Evolutionary conservation across 2,888 invertebrate species (phyloP).

Genomic region (Lasioglossum morio): DNA sequence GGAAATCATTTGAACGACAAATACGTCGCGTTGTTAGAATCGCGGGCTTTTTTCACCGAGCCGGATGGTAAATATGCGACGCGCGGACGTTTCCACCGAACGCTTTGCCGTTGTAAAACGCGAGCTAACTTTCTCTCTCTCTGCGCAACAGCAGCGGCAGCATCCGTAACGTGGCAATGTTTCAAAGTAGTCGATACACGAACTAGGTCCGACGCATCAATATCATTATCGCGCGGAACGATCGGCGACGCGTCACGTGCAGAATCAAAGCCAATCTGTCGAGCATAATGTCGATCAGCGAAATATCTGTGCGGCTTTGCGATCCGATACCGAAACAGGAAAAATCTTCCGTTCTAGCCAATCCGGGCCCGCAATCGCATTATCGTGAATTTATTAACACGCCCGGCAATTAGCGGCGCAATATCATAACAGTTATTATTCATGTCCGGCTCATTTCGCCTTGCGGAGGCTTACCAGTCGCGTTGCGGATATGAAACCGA

Average conservation of each 20-base stretch:
- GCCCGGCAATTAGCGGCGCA: neutral
- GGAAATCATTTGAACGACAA: conserved; percentile 5
- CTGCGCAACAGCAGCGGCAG: neutral
- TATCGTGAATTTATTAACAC: neutral
- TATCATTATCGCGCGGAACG: conserved; percentile 47
- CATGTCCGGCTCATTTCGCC: neutral
- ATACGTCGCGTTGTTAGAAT: conserved; percentile 14
- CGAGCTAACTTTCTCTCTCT: neutral
- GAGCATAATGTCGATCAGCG: conserved; percentile 53
- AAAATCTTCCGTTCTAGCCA: neutral
- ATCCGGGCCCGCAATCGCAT: neutral
- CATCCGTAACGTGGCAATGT: conserved; percentile 1
- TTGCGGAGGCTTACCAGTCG: neutral
- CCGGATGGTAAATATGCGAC: conserved; percentile 3
- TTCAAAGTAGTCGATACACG: conserved; percentile 53
- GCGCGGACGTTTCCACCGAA: neutral
- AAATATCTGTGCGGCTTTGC: conserved; percentile 34
- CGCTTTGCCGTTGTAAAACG: neutral
- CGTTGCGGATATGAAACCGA: neutral
- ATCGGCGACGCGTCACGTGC: conserved; percentile 53
- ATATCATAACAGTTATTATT: neutral
- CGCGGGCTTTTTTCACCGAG: neutral
- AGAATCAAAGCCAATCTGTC: conserved; percentile 64
- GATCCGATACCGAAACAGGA: neutral
- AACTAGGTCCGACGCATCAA: conserved; percentile 29